Base-by-base conservation (phyloP, 2,113 vertebrate genomes). In the Tyto alba region DNA sequence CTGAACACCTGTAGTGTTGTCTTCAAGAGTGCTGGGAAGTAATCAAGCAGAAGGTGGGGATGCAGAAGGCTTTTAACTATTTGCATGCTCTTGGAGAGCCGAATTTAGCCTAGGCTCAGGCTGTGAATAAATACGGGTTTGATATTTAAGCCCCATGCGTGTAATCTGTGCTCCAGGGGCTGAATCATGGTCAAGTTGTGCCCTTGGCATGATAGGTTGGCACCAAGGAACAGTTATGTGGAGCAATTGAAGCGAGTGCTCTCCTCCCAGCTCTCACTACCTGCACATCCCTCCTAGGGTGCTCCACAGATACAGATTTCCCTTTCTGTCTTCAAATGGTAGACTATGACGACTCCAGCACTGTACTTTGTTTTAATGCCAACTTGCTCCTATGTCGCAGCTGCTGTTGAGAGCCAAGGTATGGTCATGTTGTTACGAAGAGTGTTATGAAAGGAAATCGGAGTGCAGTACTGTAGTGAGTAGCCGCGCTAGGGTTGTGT, bases 381-480 rank as follows among this genome's bases (percentile, higher is more conserved):
- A 75, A 0, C 91, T 91, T 93, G 84, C 89, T 96, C 77, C 89
- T 92, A 63, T 5, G 32, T 93, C 91, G 88, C 69, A 96, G 90
- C 91, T 93, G 78, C 93, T 94, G 45, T 82, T 94, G 93, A 92
- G 68, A 97, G 85, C 59, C 90, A 69, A 18, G 85, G 48, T 91
- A 47, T 0, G 7, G 78, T 89, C 92, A 69, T 96, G 83, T 95
- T 97, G 48, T 93, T 92, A 41, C 87, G 93, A 96, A 97, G 95
- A 88, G 85, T 90, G 38, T 96, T 93, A 83, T 7, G 90, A 90
- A 94, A 97, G 77, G 84, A 95, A 73, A 76, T 89, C 77, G 94
- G 91, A 91, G 41, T 88, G 85, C 80, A 95, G 53, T 85, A 17
- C 93, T 96, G 88, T 91, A 96, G 91, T 89, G 94, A 96, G 94